Evolutionary conservation across 2,888 invertebrate species (phyloP).

Genomic region (Elegia similella): DNA sequence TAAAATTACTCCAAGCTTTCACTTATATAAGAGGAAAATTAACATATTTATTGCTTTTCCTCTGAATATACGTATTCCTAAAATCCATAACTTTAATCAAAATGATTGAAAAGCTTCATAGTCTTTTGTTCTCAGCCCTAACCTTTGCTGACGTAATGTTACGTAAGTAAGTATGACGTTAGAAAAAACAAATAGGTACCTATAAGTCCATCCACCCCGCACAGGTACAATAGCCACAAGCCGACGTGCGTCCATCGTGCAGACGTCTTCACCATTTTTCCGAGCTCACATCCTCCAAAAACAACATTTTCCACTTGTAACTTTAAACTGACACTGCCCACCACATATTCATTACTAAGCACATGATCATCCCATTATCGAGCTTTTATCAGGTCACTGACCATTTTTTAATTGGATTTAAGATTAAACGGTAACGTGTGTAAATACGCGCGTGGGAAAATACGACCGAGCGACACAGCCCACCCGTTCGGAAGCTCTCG

Average conservation of each 20-base stretch:
- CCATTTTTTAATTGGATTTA: constrained; percentile 65
- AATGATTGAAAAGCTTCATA: neutral
- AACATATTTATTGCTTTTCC: neutral
- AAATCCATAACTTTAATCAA: neutral
- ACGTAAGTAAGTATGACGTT: constrained; percentile 2
- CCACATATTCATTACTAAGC: constrained; percentile 49
- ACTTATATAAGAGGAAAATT: neutral
- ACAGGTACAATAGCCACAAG: constrained; percentile 53
- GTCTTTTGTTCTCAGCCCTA: neutral
- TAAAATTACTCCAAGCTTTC: too few relatives aligned
- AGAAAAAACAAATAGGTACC: constrained; percentile 43
- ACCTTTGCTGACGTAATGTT: constrained; percentile 7
- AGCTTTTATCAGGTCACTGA: constrained; percentile 43
- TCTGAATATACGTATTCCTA: neutral
- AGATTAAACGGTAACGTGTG: constrained; percentile 57
- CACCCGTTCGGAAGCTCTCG: constrained; percentile 39
- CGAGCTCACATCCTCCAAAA: constrained; percentile 62
- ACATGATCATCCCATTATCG: constrained; percentile 52
- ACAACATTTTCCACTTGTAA: constrained; percentile 63
- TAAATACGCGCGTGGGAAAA: constrained; percentile 49
- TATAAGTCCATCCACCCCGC: constrained; percentile 64
- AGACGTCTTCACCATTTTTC: constrained; percentile 72
- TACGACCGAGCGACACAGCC: constrained; percentile 35
- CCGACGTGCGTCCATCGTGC: constrained; percentile 60
- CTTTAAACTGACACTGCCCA: constrained; percentile 41